These are phyloP conservation scores for Phocoena phocoena DNA, from an alignment of 2,113 vertebrate genomes.

Conservation along the genomic window DNA sequence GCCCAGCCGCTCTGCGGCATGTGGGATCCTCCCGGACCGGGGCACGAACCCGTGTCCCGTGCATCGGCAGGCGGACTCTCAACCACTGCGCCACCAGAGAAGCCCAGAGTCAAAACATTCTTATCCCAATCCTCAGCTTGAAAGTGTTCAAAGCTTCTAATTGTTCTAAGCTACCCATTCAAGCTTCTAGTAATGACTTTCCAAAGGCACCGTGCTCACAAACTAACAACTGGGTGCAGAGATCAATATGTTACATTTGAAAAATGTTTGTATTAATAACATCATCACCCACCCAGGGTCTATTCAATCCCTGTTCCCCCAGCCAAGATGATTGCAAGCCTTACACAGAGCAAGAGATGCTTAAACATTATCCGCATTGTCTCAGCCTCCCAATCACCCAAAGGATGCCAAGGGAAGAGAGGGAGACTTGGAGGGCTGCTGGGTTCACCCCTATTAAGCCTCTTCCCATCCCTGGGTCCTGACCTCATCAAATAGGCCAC, in stretches of 20 bases:
- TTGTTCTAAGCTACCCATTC: constrained; percentile 59
- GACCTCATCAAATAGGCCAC: constrained; percentile 47
- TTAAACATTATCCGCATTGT: constrained; percentile 58
- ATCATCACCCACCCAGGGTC: neutral
- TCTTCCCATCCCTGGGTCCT: neutral
- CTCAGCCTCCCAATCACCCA: constrained; percentile 13
- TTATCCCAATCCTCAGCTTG: constrained; percentile 40
- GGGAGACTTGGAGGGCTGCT: neutral
- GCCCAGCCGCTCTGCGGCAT: too few species aligned
- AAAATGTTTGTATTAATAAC: constrained; percentile 53
- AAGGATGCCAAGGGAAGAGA: constrained; percentile 17
- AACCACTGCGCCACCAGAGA: neutral
- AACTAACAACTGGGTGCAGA: neutral
- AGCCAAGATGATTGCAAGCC: constrained; percentile 28
- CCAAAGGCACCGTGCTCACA: constrained; percentile 45
- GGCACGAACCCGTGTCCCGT: too few species aligned
- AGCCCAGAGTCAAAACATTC: constrained; percentile 68
- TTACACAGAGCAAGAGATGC: constrained; percentile 52
- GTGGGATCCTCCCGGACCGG: too few species aligned
- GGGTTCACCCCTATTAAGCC: neutral
- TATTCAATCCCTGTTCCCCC: constrained; percentile 30
- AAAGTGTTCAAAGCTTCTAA: constrained; percentile 70
- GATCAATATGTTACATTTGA: constrained; percentile 40
- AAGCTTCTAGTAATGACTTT: constrained; percentile 62
- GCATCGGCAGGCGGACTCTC: too few species aligned